These are phyloP conservation scores for Notoglanidium macrostoma DNA, from an alignment of 2,797 vertebrate genomes.

Conservation along the genomic window DNA sequence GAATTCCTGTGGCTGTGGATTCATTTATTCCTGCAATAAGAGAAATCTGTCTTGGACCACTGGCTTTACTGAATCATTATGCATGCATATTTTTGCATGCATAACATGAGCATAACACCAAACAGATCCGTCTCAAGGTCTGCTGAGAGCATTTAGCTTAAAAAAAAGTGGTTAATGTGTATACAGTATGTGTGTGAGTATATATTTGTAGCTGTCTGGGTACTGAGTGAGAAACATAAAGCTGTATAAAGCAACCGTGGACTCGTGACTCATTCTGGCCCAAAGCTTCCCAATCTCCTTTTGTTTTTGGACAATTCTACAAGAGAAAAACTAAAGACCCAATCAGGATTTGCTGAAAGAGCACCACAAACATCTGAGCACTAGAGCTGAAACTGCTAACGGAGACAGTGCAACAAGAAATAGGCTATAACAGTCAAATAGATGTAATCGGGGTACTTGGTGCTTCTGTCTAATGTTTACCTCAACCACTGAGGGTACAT, in stretches of 20 bases:
- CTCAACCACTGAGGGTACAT: not conserved
- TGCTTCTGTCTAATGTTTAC: not conserved
- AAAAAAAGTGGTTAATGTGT: not conserved
- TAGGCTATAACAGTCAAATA: not conserved
- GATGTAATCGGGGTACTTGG: no score
- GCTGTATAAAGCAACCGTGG: not conserved
- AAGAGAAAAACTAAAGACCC: not conserved
- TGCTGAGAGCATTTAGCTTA: not conserved
- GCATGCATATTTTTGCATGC: not conserved
- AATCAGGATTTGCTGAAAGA: constrained; percentile 13
- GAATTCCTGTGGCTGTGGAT: not conserved
- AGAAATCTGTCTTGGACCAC: not conserved
- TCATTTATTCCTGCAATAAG: not conserved
- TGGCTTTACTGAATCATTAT: not conserved
- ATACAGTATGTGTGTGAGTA: not conserved
- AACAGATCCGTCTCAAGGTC: not conserved
- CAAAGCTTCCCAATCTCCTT: constrained; percentile 9
- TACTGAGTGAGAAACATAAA: not conserved
- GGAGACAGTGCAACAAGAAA: not conserved
- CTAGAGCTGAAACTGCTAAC: not conserved
- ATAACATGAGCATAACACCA: constrained; percentile 7
- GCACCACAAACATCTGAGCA: not conserved
- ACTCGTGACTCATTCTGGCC: constrained; percentile 2
- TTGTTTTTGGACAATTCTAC: constrained; percentile 15
- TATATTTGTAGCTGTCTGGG: not conserved